Base-by-base conservation (phyloP, 2,797 vertebrate genomes). In the Rhabdophis nuchalis region DNA sequence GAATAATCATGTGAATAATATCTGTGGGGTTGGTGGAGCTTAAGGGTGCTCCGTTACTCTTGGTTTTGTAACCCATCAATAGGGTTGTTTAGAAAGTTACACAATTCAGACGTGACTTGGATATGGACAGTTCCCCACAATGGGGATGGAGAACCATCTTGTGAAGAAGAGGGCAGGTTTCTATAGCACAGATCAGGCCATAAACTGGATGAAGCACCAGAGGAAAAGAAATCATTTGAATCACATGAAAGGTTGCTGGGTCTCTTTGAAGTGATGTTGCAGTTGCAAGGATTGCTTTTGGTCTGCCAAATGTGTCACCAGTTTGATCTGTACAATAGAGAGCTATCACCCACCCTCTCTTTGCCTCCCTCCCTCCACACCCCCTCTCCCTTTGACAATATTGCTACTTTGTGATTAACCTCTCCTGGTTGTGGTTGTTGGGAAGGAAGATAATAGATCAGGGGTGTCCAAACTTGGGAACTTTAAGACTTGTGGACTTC, bases 211-310 rank as follows among this genome's bases (percentile, higher is more conserved):
- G 46, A 72, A 86, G 0, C 91, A 86, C 32, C 0, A 1, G n/a
- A 52, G 77, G 20, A 56, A 57, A 32, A 57, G 90, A 85, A 94
- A 93, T 57, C 60, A 52, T 92, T 85, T 85, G 92, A 89, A 94
- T 64, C 85, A 85, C 57, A 92, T 93, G 86, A 86, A 91, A 82
- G 93, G 94, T 94, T 94, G 94, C 58, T 89, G 85, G 91, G 88
- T 53, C 46, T 92, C 88, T 36, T 94, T 92, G 90, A 94, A 91
- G 95, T 52, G 91, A 91, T 92, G 53, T 91, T 94, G 88, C 92
- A 88, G 1, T 60, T 50, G 0, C 0, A 64, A 54, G 94, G 86
- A 89, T 88, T 93, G 93, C 92, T 94, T 92, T 95, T 85, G 89
- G 90, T 88, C 36, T 87, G 56, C 92, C 89, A 90, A 57, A 27